Evolutionary conservation across 1,140 invertebrate species (phyloP).

Genomic region (Pachyrhynchus sulphureomaculatus): DNA sequence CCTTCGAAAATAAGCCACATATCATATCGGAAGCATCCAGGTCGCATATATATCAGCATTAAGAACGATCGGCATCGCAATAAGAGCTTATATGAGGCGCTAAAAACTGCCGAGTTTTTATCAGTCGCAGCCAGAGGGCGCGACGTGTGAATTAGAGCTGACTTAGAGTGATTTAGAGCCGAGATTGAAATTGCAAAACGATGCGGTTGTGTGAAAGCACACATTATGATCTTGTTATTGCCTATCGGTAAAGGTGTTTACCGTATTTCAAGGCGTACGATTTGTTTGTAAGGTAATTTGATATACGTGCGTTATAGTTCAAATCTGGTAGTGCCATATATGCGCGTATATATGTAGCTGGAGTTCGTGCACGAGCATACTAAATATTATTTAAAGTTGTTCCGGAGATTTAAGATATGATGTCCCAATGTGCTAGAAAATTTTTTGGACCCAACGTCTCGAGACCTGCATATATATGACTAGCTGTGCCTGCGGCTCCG

Average conservation of each 20-base stretch:
- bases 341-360: not conserved
- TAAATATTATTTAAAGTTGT: not conserved
- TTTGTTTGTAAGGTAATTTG: conserved; percentile 14
- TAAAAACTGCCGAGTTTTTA: conserved; percentile 21
- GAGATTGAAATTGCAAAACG: conserved; percentile 25
- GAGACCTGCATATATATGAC: too few relatives aligned
- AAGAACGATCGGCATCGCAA: not conserved
- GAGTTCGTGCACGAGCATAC: not conserved
- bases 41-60: conserved; percentile 3
- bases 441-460: too few relatives aligned
- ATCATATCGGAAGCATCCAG: conserved; percentile 8
- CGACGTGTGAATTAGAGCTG: conserved; percentile 23
- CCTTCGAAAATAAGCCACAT: not conserved
- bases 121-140: conserved; percentile 19
- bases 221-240: conserved; percentile 15
- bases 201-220: conserved; percentile 16
- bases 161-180: conserved; percentile 24
- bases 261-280: conserved; percentile 12
- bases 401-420: conserved; percentile 10
- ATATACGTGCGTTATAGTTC: conserved; percentile 18
- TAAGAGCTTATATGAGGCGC: conserved; percentile 1
- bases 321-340: too few relatives aligned
- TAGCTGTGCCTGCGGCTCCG: too few relatives aligned
- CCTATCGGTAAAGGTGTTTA: conserved; percentile 18
- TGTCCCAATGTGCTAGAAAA: too few relatives aligned